Conservation (phyloP, 2,888 invertebrate species). For the Eupsilia transversa region DNA sequence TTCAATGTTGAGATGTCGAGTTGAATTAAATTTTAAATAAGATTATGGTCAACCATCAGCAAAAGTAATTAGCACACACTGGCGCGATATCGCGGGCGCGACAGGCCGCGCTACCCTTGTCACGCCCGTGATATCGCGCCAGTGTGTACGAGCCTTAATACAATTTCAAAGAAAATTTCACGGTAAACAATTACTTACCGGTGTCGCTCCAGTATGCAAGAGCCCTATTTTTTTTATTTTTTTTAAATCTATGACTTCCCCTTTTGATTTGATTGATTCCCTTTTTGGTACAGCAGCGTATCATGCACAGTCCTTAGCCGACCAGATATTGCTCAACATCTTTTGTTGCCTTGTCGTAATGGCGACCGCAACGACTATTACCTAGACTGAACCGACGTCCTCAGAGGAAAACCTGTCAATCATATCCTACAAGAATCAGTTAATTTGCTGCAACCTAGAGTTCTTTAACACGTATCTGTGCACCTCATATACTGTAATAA, state of each 20-base stretch:
- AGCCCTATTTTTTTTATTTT: no score
- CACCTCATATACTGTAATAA: no score
- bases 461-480: neutral
- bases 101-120: no score
- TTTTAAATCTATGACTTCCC: neutral
- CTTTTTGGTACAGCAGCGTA: neutral
- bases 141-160: no score
- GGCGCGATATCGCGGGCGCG: no score
- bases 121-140: no score
- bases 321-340: conserved; percentile 6
- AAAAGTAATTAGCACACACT: neutral
- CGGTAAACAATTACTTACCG: no score
- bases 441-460: neutral
- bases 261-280: neutral
- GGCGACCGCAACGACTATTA: conserved; percentile 2
- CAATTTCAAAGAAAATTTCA: no score
- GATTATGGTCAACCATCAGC: neutral
- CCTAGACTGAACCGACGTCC: neutral
- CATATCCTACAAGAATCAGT: neutral
- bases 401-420: no score
- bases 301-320: neutral
- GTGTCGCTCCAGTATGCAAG: no score
- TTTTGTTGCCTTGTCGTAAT: conserved; percentile 6
- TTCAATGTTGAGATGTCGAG: neutral
- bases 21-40: neutral